phyloP scores from a whole-genome alignment of 1,140 invertebrate species.

The Drosophila malerkotliana region DNA sequence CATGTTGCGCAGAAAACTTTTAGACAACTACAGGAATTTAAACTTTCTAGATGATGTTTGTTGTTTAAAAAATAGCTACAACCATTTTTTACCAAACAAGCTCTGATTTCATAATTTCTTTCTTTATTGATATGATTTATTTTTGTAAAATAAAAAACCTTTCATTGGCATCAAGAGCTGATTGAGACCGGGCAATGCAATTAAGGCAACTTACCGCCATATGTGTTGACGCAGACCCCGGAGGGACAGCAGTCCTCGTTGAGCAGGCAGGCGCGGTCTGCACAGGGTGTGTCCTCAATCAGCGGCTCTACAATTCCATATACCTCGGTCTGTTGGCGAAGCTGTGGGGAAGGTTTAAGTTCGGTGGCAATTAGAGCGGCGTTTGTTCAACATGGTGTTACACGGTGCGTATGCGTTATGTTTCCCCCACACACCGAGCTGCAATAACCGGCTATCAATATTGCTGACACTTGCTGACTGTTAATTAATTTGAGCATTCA shows the following conservation, averaged over 20 bases:
- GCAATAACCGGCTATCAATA: conserved; percentile 25
- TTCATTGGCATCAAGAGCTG: neutral
- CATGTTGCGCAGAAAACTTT: neutral
- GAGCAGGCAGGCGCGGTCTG: conserved; percentile 87
- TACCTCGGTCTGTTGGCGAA: conserved; percentile 66
- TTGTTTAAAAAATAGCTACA: neutral
- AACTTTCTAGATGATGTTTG: neutral
- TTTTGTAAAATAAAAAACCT: no score
- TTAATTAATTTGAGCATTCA: conserved; percentile 33
- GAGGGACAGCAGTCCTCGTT: conserved; percentile 92
- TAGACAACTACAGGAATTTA: neutral
- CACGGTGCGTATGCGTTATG: conserved; percentile 47
- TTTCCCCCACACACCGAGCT: neutral
- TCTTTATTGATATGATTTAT: no score
- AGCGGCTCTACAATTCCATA: conserved; percentile 85
- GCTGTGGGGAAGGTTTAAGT: conserved; percentile 21
- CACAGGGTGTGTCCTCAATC: conserved; percentile 87
- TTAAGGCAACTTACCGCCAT: conserved; percentile 86
- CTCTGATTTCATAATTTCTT: no score
- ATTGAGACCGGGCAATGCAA: neutral
- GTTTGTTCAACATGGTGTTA: conserved; percentile 16
- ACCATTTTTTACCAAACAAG: neutral
- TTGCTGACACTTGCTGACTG: conserved; percentile 21
- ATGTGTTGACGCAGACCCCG: conserved; percentile 89
- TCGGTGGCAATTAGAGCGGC: conserved; percentile 50